Conservation (phyloP, 2,797 vertebrate genomes). For the Novumbra hubbsi region DNA sequence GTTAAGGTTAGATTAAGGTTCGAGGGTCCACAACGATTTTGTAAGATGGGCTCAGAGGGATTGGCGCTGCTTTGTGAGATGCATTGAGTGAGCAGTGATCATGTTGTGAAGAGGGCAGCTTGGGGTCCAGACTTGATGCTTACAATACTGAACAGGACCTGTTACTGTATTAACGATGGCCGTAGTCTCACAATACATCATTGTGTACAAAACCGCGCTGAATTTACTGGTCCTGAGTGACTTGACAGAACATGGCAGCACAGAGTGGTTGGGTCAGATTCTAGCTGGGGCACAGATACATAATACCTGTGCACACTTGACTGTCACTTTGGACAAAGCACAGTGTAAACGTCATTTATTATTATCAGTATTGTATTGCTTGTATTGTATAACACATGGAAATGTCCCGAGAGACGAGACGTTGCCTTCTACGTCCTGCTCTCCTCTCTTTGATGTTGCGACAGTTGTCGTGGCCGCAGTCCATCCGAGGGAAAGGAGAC, state of each 20-base stretch:
- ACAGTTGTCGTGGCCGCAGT: neutral
- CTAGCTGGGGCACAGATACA: too few relatives aligned
- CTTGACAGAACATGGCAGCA: neutral
- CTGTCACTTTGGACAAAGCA: too few relatives aligned
- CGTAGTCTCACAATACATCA: neutral
- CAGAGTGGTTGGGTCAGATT: too few relatives aligned
- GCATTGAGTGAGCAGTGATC: neutral
- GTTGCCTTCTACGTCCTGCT: constrained; percentile 14
- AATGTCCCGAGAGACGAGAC: neutral
- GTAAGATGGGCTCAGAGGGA: constrained; percentile 30
- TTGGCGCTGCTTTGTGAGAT: constrained; percentile 23
- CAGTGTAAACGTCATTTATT: too few relatives aligned
- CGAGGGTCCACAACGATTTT: constrained; percentile 9
- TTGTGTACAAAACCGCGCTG: too few relatives aligned
- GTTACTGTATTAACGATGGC: neutral
- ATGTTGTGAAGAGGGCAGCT: neutral
- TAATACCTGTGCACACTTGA: too few relatives aligned
- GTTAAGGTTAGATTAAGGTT: too few relatives aligned
- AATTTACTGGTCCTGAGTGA: neutral
- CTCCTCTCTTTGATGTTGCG: constrained; percentile 16
- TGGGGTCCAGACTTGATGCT: neutral
- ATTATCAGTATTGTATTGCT: too few relatives aligned
- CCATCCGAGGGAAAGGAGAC: constrained; percentile 7
- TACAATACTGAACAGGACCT: neutral
- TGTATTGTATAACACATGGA: neutral